A percentile compares a stretch with the other conserved stretches of the same genome.
Conservation (phyloP, 2,888 invertebrate species). For the Aporophyla nigra region DNA sequence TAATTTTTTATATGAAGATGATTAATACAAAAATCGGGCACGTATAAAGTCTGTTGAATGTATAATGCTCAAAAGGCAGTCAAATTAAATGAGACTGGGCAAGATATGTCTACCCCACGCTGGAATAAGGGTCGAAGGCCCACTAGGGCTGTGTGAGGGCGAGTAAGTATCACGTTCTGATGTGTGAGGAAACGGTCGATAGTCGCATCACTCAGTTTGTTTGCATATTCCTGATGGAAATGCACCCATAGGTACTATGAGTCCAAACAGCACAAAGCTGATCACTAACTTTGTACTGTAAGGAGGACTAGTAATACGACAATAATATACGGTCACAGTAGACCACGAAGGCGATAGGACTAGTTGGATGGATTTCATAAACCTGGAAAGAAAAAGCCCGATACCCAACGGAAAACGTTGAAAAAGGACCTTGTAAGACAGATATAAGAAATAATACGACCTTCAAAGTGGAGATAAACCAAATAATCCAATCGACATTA, state of each 20-base stretch:
- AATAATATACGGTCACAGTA: neutral
- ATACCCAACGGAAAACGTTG: neutral
- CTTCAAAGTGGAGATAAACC: neutral
- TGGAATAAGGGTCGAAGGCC: no score
- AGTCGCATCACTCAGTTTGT: neutral
- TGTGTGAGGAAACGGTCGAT: neutral
- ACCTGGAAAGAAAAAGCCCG: neutral
- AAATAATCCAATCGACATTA: conserved; percentile 14
- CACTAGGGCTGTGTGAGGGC: neutral
- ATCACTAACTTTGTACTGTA: neutral
- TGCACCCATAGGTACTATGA: neutral
- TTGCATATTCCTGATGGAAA: neutral
- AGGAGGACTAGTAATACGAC: neutral
- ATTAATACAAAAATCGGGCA: neutral
- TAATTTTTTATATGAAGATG: neutral
- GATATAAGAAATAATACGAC: neutral
- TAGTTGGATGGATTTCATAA: neutral
- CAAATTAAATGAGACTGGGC: neutral
- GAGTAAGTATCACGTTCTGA: neutral
- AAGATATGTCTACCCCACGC: neutral
- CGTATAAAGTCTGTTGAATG: neutral
- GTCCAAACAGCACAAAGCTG: neutral
- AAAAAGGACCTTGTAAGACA: neutral
- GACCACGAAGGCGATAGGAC: neutral
- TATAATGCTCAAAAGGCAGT: neutral